phyloP scores from a whole-genome alignment of 92 coral and sea anemone genomes.

The Porites evermanni region DNA sequence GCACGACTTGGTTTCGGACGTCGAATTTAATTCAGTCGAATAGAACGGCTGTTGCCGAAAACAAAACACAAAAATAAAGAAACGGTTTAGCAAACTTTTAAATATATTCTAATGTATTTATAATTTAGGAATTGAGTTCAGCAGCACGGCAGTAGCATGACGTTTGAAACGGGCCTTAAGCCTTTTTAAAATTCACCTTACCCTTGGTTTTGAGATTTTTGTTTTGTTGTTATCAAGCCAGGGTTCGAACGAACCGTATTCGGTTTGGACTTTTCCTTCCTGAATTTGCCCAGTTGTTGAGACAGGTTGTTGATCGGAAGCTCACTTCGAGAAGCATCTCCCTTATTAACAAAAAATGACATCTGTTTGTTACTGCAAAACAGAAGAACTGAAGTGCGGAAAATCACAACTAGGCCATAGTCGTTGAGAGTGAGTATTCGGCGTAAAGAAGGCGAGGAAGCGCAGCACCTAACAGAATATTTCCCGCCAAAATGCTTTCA shows the following conservation, averaged over 20 bases:
- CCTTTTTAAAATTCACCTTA: not conserved
- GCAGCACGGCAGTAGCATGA: too few relatives aligned
- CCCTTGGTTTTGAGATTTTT: slow-evolving; percentile 24
- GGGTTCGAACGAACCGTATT: not conserved
- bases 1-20: too few relatives aligned
- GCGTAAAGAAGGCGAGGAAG: slow-evolving; percentile 15
- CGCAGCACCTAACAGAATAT: not conserved
- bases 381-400: not conserved
- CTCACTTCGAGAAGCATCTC: not conserved
- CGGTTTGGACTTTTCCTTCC: slow-evolving; percentile 44
- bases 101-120: too few relatives aligned
- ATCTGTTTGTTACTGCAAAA: slow-evolving; percentile 13
- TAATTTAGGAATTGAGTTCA: too few relatives aligned
- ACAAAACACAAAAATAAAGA: too few relatives aligned
- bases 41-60: too few relatives aligned
- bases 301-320: slow-evolving; percentile 63
- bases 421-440: not conserved
- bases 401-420: not conserved
- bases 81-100: too few relatives aligned
- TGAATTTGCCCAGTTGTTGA: slow-evolving; percentile 62
- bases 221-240: not conserved
- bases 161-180: too few relatives aligned
- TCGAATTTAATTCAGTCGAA: too few relatives aligned
- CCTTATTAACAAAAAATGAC: slow-evolving; percentile 20
- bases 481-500: slow-evolving; percentile 32